These are phyloP conservation scores for Orbicella faveolata DNA, from an alignment of 64 coral and sea anemone genomes.

Conservation along the genomic window DNA sequence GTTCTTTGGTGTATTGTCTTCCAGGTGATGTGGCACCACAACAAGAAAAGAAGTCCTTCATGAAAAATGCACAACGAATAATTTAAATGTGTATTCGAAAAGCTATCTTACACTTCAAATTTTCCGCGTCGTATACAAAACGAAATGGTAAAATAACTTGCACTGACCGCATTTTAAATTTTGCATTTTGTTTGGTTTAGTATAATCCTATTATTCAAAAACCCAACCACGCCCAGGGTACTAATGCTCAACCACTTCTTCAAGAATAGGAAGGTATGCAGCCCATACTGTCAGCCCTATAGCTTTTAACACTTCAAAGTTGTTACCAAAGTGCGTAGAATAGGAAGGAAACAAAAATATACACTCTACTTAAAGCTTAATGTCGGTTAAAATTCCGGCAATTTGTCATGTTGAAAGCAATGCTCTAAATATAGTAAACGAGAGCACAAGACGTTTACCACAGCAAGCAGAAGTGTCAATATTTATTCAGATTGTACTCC, in stretches of 20 bases:
- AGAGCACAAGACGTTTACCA: not conserved
- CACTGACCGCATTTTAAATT: not conserved
- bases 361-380: not conserved
- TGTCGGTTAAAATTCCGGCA: not conserved
- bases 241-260: no score
- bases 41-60: no score
- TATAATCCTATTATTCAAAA: slow-evolving; percentile 1
- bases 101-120: no score
- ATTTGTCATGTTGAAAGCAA: not conserved
- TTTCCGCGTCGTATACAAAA: no score
- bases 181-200: not conserved
- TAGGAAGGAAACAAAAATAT: not conserved
- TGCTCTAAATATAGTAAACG: not conserved
- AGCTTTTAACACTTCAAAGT: no score
- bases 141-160: no score
- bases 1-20: no score
- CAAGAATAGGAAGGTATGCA: no score
- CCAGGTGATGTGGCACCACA: no score
- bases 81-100: no score
- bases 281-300: no score
- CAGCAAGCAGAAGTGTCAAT: not conserved
- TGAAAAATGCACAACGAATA: no score
- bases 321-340: not conserved
- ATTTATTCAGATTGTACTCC: not conserved
- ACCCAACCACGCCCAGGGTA: not conserved